Evolutionary conservation across 2,888 invertebrate species (phyloP).

Genomic region (Stictocephala bisonia): DNA sequence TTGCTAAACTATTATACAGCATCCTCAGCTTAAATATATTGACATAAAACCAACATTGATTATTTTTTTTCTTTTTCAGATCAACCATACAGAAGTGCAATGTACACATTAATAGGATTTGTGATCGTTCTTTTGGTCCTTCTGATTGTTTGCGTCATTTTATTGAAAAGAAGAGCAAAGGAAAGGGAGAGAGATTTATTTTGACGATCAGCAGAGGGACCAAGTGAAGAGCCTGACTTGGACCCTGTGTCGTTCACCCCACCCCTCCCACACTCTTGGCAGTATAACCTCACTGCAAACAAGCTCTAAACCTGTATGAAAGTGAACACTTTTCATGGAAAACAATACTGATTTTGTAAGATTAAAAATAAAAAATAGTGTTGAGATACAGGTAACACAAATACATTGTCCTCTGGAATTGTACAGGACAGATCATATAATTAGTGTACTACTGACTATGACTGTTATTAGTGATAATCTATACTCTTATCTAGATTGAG

Average conservation of each 20-base stretch:
- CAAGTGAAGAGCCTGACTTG: constrained; percentile 49
- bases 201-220: constrained; percentile 58
- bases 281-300: constrained; percentile 54
- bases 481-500: too few relatives aligned
- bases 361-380: too few relatives aligned
- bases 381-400: too few relatives aligned
- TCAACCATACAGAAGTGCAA: constrained; percentile 70
- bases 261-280: constrained; percentile 53
- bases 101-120: constrained; percentile 71
- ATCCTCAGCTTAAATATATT: too few relatives aligned
- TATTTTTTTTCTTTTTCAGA: constrained; percentile 47
- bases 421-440: too few relatives aligned
- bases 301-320: constrained; percentile 48
- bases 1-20: too few relatives aligned
- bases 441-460: too few relatives aligned
- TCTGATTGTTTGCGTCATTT: constrained; percentile 67
- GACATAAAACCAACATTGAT: too few relatives aligned
- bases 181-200: constrained; percentile 62
- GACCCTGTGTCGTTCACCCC: constrained; percentile 38
- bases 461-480: too few relatives aligned
- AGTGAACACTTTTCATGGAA: neutral
- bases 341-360: too few relatives aligned
- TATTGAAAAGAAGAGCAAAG: constrained; percentile 66
- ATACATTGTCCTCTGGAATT: too few relatives aligned
- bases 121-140: constrained; percentile 67